Evolutionary conservation across 2,888 invertebrate species (phyloP).

Genomic region (Lycia hirtaria): DNA sequence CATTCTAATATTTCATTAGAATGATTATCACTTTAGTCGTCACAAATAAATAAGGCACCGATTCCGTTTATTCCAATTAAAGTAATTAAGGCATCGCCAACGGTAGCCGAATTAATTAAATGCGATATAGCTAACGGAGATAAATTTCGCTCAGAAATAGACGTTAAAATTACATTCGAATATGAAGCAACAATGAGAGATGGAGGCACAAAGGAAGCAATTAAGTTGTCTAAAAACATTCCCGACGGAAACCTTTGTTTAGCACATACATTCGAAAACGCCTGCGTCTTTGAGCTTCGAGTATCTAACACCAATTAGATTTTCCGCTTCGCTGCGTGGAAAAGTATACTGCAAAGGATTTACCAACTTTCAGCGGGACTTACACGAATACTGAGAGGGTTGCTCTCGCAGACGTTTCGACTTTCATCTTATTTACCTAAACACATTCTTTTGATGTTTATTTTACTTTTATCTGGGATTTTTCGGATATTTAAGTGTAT

Average conservation of each 20-base stretch:
- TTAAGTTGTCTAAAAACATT: conserved; percentile 58
- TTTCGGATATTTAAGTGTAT: conserved; percentile 10
- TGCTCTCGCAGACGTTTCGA: conserved; percentile 20
- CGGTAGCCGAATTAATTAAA: conserved; percentile 33
- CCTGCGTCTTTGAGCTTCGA: conserved; percentile 53
- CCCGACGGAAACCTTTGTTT: conserved; percentile 51
- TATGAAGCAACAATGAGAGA: conserved; percentile 38
- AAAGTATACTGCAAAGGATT: conserved; percentile 61
- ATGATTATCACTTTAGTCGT: conserved; percentile 13
- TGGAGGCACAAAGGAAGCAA: conserved; percentile 56
- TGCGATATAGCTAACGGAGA: conserved; percentile 29
- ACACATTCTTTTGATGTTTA: conserved; percentile 25
- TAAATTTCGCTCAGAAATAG: conserved; percentile 33
- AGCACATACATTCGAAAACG: conserved; percentile 40
- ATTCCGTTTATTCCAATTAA: conserved; percentile 31
- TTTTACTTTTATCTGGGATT: conserved; percentile 18
- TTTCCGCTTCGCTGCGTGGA: conserved; percentile 65
- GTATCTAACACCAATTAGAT: conserved; percentile 65
- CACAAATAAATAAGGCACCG: conserved; percentile 24
- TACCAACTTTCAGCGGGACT: conserved; percentile 43
- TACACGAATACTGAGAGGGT: conserved; percentile 41
- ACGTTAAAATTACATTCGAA: conserved; percentile 34
- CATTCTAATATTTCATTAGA: conserved; percentile 4
- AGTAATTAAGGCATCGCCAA: conserved; percentile 28
- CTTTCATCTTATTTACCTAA: conserved; percentile 31